phyloP scores from a whole-genome alignment of 2,113 vertebrate genomes.

The Gopherus flavomarginatus region DNA sequence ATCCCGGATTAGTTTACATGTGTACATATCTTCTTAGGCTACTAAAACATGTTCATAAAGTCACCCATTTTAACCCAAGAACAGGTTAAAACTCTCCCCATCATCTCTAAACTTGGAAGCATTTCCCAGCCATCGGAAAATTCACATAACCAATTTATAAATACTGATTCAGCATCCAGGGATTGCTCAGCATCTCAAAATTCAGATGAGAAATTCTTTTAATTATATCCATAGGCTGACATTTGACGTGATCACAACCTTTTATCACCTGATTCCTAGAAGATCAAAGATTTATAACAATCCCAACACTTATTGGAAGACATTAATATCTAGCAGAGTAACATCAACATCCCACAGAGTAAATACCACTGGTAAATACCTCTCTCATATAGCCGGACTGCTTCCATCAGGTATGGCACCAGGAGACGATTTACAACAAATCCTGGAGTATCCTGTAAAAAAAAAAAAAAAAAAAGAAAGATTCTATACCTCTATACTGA shows the following conservation, averaged over 20 bases:
- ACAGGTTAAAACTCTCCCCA: background rate
- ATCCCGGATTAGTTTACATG: background rate
- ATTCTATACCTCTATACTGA: background rate
- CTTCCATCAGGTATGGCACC: constrained; percentile 92
- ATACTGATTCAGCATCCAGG: background rate
- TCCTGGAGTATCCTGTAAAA: constrained; percentile 91
- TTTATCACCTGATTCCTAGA: background rate
- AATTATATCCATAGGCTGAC: background rate
- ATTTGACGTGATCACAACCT: background rate
- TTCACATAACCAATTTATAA: background rate
- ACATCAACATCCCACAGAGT: background rate
- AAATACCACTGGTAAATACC: constrained; percentile 76
- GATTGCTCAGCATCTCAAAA: background rate
- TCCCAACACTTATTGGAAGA: background rate
- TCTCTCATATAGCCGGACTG: constrained; percentile 90
- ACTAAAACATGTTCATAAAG: background rate
- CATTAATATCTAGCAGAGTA: background rate
- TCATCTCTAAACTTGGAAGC: background rate
- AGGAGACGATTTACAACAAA: constrained; percentile 97
- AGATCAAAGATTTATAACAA: background rate
- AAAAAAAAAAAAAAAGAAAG: background rate
- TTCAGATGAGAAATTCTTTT: background rate
- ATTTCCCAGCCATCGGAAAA: background rate
- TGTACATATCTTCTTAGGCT: background rate
- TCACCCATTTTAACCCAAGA: background rate